Conservation (phyloP, 2,888 invertebrate species). For the Temnothorax ravouxi region DNA sequence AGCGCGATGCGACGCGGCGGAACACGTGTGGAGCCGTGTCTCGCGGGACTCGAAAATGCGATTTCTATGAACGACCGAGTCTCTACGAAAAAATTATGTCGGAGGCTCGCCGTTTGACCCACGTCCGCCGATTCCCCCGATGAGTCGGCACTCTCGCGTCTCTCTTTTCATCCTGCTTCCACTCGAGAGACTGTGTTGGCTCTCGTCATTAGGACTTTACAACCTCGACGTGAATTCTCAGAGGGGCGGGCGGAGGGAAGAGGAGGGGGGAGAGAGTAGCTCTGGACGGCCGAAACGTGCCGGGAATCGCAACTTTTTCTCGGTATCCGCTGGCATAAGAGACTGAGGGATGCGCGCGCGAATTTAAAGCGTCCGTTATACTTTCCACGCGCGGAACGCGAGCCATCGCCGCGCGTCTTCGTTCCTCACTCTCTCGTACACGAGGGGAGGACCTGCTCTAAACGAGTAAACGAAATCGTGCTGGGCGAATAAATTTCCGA, state of each 20-base stretch:
- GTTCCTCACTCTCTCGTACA: background rate
- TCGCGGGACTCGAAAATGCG: slow-evolving; percentile 45
- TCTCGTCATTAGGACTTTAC: slow-evolving; percentile 79
- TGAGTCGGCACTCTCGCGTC: slow-evolving; percentile 45
- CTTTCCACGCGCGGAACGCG: slow-evolving; percentile 54
- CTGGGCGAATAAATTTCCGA: slow-evolving; percentile 51
- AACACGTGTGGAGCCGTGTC: slow-evolving; percentile 5
- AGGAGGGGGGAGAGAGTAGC: slow-evolving; percentile 63
- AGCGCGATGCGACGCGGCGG: background rate
- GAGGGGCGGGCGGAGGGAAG: slow-evolving; percentile 51
- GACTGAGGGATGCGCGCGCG: slow-evolving; percentile 53
- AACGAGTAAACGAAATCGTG: slow-evolving; percentile 54
- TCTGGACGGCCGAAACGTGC: slow-evolving; percentile 78
- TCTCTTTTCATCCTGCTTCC: slow-evolving; percentile 34
- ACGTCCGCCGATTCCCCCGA: slow-evolving; percentile 31
- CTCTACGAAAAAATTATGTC: slow-evolving; percentile 68
- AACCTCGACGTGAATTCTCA: slow-evolving; percentile 76
- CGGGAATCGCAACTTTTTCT: slow-evolving; percentile 74
- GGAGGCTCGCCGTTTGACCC: slow-evolving; percentile 50
- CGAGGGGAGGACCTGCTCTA: slow-evolving; percentile 12
- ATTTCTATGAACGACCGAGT: slow-evolving; percentile 62
- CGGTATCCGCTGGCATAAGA: slow-evolving; percentile 59
- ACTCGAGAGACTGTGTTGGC: slow-evolving; percentile 59
- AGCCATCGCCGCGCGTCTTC: background rate
- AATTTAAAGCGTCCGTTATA: slow-evolving; percentile 71